A percentile compares a stretch with the other conserved stretches of the same genome.
phyloP scores from a whole-genome alignment of 2,888 invertebrate species.

The Dryobota labecula region DNA sequence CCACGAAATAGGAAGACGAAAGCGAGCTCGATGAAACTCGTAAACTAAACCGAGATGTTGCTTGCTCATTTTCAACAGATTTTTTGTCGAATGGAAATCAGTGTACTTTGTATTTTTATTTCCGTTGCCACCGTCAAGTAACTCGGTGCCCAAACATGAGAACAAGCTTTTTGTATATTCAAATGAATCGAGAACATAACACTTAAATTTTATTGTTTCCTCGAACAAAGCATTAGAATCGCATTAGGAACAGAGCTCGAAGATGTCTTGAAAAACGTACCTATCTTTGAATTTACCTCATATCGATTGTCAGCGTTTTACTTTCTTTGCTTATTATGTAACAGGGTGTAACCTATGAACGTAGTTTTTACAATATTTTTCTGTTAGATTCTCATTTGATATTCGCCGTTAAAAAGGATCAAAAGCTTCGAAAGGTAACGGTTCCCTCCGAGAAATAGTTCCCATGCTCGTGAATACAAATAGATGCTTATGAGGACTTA shows the following conservation, averaged over 20 bases:
- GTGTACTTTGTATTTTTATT: conserved; percentile 66
- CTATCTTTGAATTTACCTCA: conserved; percentile 62
- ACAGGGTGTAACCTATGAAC: conserved; percentile 22
- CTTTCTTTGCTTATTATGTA: conserved; percentile 62
- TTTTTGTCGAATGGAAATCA: conserved; percentile 69
- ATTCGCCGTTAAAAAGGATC: conserved; percentile 68
- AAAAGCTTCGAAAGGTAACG: conserved; percentile 65
- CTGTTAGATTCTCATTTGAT: conserved; percentile 59
- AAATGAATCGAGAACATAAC: conserved; percentile 70
- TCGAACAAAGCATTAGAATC: conserved; percentile 69
- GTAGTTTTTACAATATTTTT: conserved; percentile 56
- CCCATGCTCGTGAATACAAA: conserved; percentile 83
- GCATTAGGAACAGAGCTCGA: conserved; percentile 62
- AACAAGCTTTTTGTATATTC: conserved; percentile 67
- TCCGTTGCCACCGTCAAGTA: conserved; percentile 56
- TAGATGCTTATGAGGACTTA: conserved; percentile 81
- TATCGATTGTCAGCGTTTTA: conserved; percentile 66
- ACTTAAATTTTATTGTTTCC: conserved; percentile 71
- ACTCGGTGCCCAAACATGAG: conserved; percentile 51
- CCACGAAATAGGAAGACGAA: conserved; percentile 85
- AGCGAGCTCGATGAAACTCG: conserved; percentile 81
- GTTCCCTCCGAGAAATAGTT: conserved; percentile 61
- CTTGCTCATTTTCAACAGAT: conserved; percentile 72
- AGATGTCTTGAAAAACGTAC: conserved; percentile 62
- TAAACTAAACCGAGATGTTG: conserved; percentile 76